These are phyloP conservation scores for Podarcis cretensis DNA, from an alignment of 2,113 vertebrate species.

Conservation along the genomic window DNA sequence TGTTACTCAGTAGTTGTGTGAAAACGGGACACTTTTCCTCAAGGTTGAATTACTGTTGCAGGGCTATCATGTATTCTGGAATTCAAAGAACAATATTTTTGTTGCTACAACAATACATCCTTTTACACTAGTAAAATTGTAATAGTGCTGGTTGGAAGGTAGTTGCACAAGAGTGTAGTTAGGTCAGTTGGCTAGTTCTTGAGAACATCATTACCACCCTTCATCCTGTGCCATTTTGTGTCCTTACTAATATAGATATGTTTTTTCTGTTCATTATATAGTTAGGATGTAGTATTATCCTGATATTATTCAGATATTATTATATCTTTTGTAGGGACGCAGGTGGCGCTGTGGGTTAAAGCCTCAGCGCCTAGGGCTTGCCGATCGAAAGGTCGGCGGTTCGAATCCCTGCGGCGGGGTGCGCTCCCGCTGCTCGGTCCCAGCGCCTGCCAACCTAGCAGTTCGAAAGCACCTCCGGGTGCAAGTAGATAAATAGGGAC, in stretches of 20 bases:
- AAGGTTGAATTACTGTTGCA: constrained; percentile 17
- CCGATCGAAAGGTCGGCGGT: too few species aligned
- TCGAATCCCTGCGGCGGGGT: too few species aligned
- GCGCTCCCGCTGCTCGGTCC: too few species aligned
- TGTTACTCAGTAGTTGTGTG: constrained; percentile 5
- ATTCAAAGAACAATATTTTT: neutral
- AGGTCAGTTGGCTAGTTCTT: too few species aligned
- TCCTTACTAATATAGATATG: neutral
- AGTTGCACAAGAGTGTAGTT: neutral
- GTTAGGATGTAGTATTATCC: neutral
- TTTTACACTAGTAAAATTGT: neutral
- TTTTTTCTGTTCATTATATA: neutral
- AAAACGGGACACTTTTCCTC: constrained; percentile 12
- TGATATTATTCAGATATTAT: neutral
- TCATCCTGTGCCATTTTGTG: neutral
- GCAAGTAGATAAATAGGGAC: too few species aligned
- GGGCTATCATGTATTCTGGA: neutral
- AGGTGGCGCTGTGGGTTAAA: too few species aligned
- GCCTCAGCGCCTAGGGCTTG: too few species aligned
- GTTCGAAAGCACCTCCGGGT: too few species aligned
- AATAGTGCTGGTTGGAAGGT: neutral
- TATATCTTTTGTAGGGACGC: too few species aligned
- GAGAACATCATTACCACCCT: neutral
- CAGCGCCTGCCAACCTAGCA: too few species aligned
- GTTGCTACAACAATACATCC: neutral